Conservation (phyloP, 2,888 invertebrate species). For the Chrysina gloriosa region DNA sequence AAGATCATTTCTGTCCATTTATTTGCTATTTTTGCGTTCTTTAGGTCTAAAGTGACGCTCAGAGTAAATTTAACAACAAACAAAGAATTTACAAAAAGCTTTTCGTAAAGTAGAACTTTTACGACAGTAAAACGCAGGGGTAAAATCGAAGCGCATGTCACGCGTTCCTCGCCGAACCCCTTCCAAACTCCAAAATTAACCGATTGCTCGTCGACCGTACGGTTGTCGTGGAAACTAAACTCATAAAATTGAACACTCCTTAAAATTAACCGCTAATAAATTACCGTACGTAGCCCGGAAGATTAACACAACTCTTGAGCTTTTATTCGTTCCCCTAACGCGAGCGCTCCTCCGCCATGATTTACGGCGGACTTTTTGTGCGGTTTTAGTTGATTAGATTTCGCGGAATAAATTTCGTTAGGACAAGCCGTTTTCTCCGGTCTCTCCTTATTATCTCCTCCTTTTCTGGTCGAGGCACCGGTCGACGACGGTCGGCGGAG, state of each 20-base stretch:
- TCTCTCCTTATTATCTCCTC: slow-evolving; percentile 8
- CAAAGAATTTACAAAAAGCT: too few relatives aligned
- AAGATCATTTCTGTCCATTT: too few relatives aligned
- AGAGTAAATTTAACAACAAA: too few relatives aligned
- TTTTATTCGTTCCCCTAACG: slow-evolving; percentile 46
- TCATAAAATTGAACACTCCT: slow-evolving; percentile 64
- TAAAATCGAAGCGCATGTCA: too few relatives aligned
- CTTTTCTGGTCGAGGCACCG: background rate
- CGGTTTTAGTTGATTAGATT: slow-evolving; percentile 49
- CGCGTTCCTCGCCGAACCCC: background rate
- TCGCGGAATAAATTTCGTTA: slow-evolving; percentile 40
- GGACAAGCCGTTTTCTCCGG: slow-evolving; percentile 25
- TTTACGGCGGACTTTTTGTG: slow-evolving; percentile 48
- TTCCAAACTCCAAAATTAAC: slow-evolving; percentile 18
- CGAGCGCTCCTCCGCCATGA: slow-evolving; percentile 45
- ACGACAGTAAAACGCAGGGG: too few relatives aligned
- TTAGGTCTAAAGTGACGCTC: too few relatives aligned
- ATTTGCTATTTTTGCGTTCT: too few relatives aligned
- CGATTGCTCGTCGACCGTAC: slow-evolving; percentile 39
- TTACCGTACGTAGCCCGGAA: slow-evolving; percentile 57
- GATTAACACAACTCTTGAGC: slow-evolving; percentile 57
- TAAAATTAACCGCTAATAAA: slow-evolving; percentile 64
- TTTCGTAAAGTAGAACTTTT: too few relatives aligned
- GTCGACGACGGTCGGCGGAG: background rate
- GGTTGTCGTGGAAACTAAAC: slow-evolving; percentile 47